Conservation (phyloP, 2,888 invertebrate genomes). For the Agrotis clavis region DNA sequence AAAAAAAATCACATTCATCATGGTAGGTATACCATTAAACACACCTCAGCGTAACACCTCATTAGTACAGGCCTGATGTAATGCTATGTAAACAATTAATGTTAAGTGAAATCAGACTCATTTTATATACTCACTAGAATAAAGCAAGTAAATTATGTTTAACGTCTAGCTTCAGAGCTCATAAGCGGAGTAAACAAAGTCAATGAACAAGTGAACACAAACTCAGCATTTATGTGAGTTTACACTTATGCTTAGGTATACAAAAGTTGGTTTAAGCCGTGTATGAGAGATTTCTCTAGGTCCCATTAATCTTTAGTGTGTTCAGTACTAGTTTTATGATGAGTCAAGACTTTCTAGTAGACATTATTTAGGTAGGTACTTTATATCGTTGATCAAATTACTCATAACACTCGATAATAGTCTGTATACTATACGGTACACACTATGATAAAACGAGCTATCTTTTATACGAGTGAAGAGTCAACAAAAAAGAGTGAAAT, state of each 20-base stretch:
- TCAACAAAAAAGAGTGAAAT: too few relatives aligned
- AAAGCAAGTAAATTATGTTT: neutral
- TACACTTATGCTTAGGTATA: neutral
- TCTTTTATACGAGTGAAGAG: too few relatives aligned
- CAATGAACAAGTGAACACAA: neutral
- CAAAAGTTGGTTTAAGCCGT: neutral
- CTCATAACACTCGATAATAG: too few relatives aligned
- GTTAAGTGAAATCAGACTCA: neutral
- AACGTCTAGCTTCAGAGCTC: neutral
- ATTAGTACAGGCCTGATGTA: neutral
- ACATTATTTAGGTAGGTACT: neutral
- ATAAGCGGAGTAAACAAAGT: conserved; percentile 12
- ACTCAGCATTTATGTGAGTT: conserved; percentile 29
- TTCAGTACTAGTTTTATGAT: neutral
- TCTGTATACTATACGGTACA: too few relatives aligned
- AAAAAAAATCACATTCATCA: too few relatives aligned
- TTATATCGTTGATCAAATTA: too few relatives aligned
- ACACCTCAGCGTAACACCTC: neutral
- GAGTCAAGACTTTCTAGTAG: neutral
- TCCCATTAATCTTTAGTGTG: neutral
- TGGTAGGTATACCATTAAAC: neutral
- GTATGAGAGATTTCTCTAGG: neutral
- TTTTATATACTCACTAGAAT: neutral
- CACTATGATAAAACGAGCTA: too few relatives aligned
- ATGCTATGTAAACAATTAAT: neutral